Conservation (phyloP, 2,888 invertebrate genomes). For the Latheticus oryzae region DNA sequence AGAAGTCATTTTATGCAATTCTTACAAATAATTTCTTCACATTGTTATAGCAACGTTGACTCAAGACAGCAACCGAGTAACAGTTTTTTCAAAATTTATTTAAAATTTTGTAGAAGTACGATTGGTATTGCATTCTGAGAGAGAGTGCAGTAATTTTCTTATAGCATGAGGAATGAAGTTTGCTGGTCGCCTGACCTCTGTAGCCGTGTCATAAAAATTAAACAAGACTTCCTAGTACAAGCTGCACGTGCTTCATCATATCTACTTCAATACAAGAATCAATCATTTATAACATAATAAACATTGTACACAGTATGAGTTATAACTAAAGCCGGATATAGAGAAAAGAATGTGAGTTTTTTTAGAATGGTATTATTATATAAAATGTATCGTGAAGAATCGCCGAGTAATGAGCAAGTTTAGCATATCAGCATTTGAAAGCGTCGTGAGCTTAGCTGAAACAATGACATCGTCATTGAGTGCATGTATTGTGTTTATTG, state of each 20-base stretch:
- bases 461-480: constrained; percentile 34
- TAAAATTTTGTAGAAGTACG: too few relatives aligned
- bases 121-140: constrained; percentile 30
- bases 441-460: constrained; percentile 26
- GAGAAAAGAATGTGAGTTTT: constrained; percentile 15
- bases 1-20: constrained; percentile 34
- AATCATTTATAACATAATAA: constrained; percentile 44
- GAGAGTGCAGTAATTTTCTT: constrained; percentile 35
- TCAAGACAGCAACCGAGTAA: constrained; percentile 2
- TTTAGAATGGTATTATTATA: constrained; percentile 10
- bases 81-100: too few relatives aligned
- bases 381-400: constrained; percentile 21
- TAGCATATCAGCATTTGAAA: constrained; percentile 36
- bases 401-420: constrained; percentile 29
- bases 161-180: constrained; percentile 37
- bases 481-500: constrained; percentile 44
- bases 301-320: constrained; percentile 37
- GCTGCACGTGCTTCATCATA: constrained; percentile 43
- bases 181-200: constrained; percentile 40
- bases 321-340: constrained; percentile 21
- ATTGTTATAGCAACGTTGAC: too few relatives aligned
- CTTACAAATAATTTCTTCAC: constrained; percentile 16
- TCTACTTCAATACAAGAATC: constrained; percentile 40
- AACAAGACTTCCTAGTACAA: constrained; percentile 43
- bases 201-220: constrained; percentile 41